These are phyloP conservation scores for Callaeas wilsoni DNA, from an alignment of 2,113 vertebrate genomes.

Conservation along the genomic window DNA sequence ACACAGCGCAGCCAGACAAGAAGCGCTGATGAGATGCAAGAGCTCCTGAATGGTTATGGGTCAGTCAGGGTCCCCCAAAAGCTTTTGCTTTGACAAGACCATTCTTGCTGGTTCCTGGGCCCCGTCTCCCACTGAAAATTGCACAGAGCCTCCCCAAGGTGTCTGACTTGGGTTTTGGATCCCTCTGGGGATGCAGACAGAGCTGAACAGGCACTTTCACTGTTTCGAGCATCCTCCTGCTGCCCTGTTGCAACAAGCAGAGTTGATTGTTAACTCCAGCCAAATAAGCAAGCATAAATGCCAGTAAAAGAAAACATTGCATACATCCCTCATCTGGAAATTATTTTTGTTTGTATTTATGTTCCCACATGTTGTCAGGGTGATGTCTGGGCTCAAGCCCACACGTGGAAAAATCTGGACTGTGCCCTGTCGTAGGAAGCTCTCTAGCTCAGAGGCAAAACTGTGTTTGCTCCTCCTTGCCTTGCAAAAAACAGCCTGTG, in stretches of 20 bases:
- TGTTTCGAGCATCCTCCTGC: background rate
- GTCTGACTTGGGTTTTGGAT: background rate
- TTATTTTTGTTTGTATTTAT: conserved; percentile 71
- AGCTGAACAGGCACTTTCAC: conserved; percentile 10
- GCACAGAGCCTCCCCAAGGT: background rate
- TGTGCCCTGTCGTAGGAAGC: conserved; percentile 11
- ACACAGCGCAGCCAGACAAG: background rate
- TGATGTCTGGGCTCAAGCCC: conserved; percentile 52
- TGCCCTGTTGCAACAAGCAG: conserved; percentile 47
- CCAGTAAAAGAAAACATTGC: conserved; percentile 64
- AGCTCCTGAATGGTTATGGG: fast-evolving
- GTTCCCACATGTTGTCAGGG: conserved; percentile 61
- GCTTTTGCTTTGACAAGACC: background rate
- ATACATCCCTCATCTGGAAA: conserved; percentile 62
- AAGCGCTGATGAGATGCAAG: fast-evolving
- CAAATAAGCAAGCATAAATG: conserved; percentile 56
- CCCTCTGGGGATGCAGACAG: background rate
- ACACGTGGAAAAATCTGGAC: conserved; percentile 47
- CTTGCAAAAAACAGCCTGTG: background rate
- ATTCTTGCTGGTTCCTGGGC: background rate
- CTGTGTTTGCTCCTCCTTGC: background rate
- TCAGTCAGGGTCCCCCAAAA: background rate
- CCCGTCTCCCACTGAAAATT: background rate
- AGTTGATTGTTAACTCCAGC: conserved; percentile 11
- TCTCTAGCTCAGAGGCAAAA: conserved; percentile 36